Base-by-base conservation (phyloP, 2,888 invertebrate species). In the Pseudanteris insignis region DNA sequence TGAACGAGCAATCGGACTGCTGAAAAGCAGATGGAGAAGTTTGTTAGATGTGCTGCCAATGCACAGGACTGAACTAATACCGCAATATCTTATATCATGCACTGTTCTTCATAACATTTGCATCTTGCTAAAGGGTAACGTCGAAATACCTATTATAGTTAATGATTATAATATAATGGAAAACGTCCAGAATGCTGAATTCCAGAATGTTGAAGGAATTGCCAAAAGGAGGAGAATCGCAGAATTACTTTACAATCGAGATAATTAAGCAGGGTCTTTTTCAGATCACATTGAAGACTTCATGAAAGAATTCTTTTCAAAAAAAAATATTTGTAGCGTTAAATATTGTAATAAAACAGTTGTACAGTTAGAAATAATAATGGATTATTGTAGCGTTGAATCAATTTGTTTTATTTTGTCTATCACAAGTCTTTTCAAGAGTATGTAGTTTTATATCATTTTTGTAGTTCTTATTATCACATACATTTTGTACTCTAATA, bases 1-100 rank as follows among this genome's bases (percentile, higher is more conserved):
- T 18, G 18, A 18, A 6, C 18, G 18, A n/a, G 9, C 26, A 26
- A n/a, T 26, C 26, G 26, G 26, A 26, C 26, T 26, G 26, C 26
- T 26, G 5, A 26, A 26, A 26, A 26, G 26, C n/a, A 26, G 26
- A 26, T 26, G 26, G 26, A 26, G 26, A n/a, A 26, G 26, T n/a
- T 26, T 26, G 8, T 26, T 26, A 26, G 6, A 26, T 18, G 18
- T 18, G 18, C 6, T 18, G 6, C 18, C 18, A 18, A 18, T 18
- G 18, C 18, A 18, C 18, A 18, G 18, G 6, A 18, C 18, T 4
- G 18, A 18, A 18, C 6, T 18, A 18, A 18, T 18, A 4, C 18
- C 26, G 26, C 26, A 26, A 26, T 26, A 26, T 26, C 5, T 26
- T 26, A n/a, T 26, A 26, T 3, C 18, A 4, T 18, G 18, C 18